Percentiles rank a stretch among this genome's conserved stretches.
phyloP scores from a whole-genome alignment of 2,888 invertebrate genomes.

The Tiliacea citrago region DNA sequence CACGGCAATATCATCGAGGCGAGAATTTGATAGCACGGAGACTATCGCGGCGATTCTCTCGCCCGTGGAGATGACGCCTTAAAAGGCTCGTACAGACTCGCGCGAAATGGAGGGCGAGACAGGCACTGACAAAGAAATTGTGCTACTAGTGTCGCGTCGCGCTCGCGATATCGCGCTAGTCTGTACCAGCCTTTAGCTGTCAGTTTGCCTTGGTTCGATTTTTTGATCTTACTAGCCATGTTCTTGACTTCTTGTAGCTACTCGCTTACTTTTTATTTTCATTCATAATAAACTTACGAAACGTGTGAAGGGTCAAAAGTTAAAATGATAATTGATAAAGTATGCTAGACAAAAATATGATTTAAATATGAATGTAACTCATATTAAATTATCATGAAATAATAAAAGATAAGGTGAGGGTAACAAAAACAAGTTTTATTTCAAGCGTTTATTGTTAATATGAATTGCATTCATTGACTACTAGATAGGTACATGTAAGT shows the following conservation, averaged over 20 bases:
- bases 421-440: constrained; percentile 80
- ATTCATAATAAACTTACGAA: not conserved
- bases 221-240: not conserved
- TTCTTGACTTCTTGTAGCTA: not conserved
- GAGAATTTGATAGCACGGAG: too few species aligned
- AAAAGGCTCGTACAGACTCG: too few species aligned
- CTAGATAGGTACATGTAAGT: constrained; percentile 56
- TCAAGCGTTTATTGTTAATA: constrained; percentile 87
- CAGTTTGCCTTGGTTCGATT: not conserved
- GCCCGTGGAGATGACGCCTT: too few species aligned
- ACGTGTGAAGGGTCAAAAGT: constrained; percentile 34
- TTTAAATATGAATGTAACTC: constrained; percentile 89
- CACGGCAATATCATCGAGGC: too few species aligned
- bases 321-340: constrained; percentile 44
- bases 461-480: constrained; percentile 89
- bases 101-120: too few species aligned
- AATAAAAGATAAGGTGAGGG: constrained; percentile 69
- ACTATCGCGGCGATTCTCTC: too few species aligned
- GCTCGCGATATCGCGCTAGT: too few species aligned
- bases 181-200: not conserved
- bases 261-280: not conserved
- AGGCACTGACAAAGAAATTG: too few species aligned
- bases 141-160: too few species aligned
- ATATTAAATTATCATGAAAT: constrained; percentile 78
- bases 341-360: constrained; percentile 77